These are phyloP conservation scores for Lissocephala sabroskyi DNA, from an alignment of 2,888 invertebrate species.

Conservation along the genomic window DNA sequence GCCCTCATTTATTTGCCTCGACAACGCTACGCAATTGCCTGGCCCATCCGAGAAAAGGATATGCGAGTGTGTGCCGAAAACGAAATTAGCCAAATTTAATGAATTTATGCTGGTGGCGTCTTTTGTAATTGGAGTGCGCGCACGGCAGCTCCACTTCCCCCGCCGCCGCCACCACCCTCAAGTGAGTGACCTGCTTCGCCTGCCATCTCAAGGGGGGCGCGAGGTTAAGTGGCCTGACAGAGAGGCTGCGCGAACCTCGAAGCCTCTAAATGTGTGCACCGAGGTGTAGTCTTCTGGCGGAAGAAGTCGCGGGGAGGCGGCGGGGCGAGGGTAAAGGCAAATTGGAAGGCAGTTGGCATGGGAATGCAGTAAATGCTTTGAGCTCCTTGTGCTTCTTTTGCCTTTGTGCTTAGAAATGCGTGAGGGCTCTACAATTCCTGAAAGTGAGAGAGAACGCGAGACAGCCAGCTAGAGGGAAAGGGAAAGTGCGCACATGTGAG, in stretches of 20 bases:
- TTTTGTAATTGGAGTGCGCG: slow-evolving; percentile 60
- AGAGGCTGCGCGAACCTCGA: slow-evolving; percentile 3
- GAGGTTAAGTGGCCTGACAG: neutral
- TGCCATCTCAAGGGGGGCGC: neutral
- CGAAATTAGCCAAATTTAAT: slow-evolving; percentile 66
- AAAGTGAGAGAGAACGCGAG: too few species aligned
- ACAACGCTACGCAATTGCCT: slow-evolving; percentile 32
- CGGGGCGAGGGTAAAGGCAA: too few species aligned
- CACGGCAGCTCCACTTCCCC: too few species aligned
- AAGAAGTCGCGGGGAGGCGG: slow-evolving; percentile 6
- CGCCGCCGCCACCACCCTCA: neutral
- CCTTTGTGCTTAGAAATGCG: too few species aligned
- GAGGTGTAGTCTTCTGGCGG: slow-evolving; percentile 22
- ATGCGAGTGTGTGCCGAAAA: slow-evolving; percentile 28
- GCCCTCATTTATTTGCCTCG: slow-evolving; percentile 25
- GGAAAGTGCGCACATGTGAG: too few species aligned
- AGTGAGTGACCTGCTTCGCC: slow-evolving; percentile 56
- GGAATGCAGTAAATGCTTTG: slow-evolving; percentile 3
- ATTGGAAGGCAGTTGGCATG: slow-evolving; percentile 34
- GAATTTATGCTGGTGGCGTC: slow-evolving; percentile 67
- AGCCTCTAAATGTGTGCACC: slow-evolving; percentile 24
- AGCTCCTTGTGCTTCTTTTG: too few species aligned
- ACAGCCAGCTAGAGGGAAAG: too few species aligned
- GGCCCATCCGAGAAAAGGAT: slow-evolving; percentile 7
- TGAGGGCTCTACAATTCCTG: too few species aligned